Base-by-base conservation (phyloP, 2,113 vertebrate species). In the Embiotoca jacksoni region DNA sequence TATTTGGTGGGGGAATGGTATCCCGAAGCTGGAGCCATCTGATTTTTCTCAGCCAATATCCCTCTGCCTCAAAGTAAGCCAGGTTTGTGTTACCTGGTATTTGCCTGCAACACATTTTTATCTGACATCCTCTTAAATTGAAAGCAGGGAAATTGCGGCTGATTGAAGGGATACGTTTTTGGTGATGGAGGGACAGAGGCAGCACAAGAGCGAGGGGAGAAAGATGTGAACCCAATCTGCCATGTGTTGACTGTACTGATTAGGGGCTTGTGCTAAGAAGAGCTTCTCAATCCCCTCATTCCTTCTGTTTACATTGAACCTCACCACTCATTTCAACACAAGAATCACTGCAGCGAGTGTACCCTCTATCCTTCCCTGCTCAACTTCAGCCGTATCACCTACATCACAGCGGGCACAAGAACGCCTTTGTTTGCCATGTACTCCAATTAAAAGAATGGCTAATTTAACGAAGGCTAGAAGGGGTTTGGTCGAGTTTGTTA, bases 161-260 rank as follows among this genome's bases (percentile, higher is more conserved):
- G 89, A 88, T 87, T 88, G 85, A 66, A 79, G 81, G 88, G 83
- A 88, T 90, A 84, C 39, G 65, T 83, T 83, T 72, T 72, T 78
- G 73, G 68, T 63, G 70, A 77, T 76, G 69, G 83, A 73, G 72
- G 87, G 81, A 86, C 62, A 78, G 88, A 78, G 47, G 52, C 63
- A 67, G 77, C 64, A 60, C 6, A 16, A 75, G 76, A 81, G 62
- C 41, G 5, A 53, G 58, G 72, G 72, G 81, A 69, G 61, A 74
- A 75, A 72, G 83, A 89, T 88, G 81, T 91, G 89, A 91, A 92
- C 87, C 90, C 92, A 93, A 92, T 93, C 90, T 93, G 68, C 80
- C 60, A 70, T 66, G 84, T 93, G 93, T 94, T 91, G 91, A 93
- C 91, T 86, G 86, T 89, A 83, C 89, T 92, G 90, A 93, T 92